Conservation (phyloP, 2,888 invertebrate genomes). For the Agonum fuliginosum region DNA sequence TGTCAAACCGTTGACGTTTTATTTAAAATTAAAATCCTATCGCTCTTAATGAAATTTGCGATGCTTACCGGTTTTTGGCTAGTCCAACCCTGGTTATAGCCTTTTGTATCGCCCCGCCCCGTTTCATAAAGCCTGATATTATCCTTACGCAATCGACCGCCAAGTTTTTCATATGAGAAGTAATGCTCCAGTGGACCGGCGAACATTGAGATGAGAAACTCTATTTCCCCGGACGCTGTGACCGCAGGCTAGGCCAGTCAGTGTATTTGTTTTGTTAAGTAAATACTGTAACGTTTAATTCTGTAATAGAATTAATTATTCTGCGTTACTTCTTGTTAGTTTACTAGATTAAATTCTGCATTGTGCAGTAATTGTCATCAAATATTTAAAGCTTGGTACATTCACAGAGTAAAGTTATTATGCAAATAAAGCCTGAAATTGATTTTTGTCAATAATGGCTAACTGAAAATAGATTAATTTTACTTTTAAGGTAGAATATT, state of each 20-base stretch:
- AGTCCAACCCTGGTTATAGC: slow-evolving; percentile 4
- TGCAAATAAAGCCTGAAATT: too few species aligned
- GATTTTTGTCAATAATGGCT: too few species aligned
- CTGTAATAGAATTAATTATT: slow-evolving; percentile 1
- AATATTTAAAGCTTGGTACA: not conserved
- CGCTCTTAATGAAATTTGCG: too few species aligned
- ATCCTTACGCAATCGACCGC: slow-evolving; percentile 40
- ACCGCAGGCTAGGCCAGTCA: not conserved
- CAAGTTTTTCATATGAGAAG: slow-evolving; percentile 13
- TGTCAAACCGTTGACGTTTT: too few species aligned
- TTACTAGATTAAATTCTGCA: slow-evolving; percentile 13
- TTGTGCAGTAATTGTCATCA: not conserved
- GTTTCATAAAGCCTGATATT: slow-evolving; percentile 52
- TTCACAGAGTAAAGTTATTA: too few species aligned
- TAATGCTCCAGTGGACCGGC: slow-evolving; percentile 40
- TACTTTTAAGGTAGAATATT: too few species aligned
- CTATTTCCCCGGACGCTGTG: slow-evolving; percentile 2
- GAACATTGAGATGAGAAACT: too few species aligned
- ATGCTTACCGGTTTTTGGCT: not conserved
- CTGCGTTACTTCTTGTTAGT: slow-evolving; percentile 2
- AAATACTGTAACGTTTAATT: slow-evolving; percentile 13
- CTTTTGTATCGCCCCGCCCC: slow-evolving; percentile 15
- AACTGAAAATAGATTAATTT: too few species aligned
- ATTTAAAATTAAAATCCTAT: too few species aligned
- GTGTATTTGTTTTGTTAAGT: slow-evolving; percentile 37